Conservation (phyloP, 2,797 vertebrate species). For the Limosa lapponica region DNA sequence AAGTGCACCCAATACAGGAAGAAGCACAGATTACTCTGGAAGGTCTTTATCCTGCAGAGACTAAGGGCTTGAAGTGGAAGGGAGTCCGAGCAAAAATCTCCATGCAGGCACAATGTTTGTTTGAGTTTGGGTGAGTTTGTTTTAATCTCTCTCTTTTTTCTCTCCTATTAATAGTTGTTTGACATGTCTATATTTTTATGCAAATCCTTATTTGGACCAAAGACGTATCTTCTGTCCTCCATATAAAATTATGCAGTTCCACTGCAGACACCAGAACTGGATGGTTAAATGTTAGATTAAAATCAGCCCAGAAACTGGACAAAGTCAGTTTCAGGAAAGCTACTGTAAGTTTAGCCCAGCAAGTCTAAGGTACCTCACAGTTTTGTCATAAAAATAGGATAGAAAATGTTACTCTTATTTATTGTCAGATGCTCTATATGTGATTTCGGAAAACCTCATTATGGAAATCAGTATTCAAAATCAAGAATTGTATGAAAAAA, state of each 20-base stretch:
- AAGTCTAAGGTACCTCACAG: background rate
- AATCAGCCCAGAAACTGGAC: background rate
- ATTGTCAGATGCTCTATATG: rapidly evolving
- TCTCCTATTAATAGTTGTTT: background rate
- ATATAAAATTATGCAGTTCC: background rate
- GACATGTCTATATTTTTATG: background rate
- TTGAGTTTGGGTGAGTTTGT: background rate
- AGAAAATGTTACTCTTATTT: background rate
- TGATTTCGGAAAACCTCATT: background rate
- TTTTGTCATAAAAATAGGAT: background rate
- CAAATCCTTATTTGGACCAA: background rate
- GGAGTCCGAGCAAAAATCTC: background rate
- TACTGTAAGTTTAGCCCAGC: background rate
- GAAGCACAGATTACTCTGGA: background rate
- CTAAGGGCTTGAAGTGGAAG: background rate
- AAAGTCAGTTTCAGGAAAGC: background rate
- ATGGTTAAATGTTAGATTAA: background rate
- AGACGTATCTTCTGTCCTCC: background rate
- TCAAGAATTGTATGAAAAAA: background rate
- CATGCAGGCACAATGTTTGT: background rate
- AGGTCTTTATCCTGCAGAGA: background rate
- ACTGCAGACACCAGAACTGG: background rate
- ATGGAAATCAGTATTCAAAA: background rate
- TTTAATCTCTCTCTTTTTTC: too few relatives aligned
- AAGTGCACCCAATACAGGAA: background rate